Percentiles rank a stretch among this genome's conserved stretches.
Evolutionary conservation across 2,113 vertebrate species (phyloP).

Genomic region (Sminthopsis crassicaudata): DNA sequence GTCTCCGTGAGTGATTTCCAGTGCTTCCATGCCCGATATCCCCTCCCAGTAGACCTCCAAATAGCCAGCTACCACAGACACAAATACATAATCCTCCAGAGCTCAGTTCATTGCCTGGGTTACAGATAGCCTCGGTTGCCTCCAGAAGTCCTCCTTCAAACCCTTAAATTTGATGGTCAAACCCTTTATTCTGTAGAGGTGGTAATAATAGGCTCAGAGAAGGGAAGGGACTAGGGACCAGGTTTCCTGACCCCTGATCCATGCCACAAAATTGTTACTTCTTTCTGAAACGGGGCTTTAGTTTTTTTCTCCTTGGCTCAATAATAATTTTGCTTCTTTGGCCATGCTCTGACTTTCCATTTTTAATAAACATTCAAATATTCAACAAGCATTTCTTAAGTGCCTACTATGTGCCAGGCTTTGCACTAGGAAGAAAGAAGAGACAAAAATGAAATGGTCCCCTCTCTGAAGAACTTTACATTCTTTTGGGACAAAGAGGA

Average conservation of each 20-base stretch:
- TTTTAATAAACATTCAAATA: neutral
- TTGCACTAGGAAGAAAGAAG: neutral
- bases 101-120: neutral
- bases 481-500: neutral
- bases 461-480: neutral
- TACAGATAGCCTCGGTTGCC: neutral
- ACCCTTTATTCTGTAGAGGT: neutral
- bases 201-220: neutral
- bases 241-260: neutral
- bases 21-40: neutral
- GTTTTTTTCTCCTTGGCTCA: neutral
- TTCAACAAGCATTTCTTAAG: neutral
- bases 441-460: neutral
- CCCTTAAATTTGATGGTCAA: neutral
- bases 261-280: neutral
- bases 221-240: neutral
- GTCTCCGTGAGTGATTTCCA: conserved; percentile 64
- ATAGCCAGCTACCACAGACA: neutral
- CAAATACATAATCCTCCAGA: neutral
- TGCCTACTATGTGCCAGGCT: neutral
- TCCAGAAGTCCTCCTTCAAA: neutral
- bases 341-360: neutral
- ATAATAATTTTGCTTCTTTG: neutral
- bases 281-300: neutral
- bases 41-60: neutral